Evolutionary conservation across 92 coral and sea anemone genomes (phyloP).

Genomic region (Blastomussa wellsi): DNA sequence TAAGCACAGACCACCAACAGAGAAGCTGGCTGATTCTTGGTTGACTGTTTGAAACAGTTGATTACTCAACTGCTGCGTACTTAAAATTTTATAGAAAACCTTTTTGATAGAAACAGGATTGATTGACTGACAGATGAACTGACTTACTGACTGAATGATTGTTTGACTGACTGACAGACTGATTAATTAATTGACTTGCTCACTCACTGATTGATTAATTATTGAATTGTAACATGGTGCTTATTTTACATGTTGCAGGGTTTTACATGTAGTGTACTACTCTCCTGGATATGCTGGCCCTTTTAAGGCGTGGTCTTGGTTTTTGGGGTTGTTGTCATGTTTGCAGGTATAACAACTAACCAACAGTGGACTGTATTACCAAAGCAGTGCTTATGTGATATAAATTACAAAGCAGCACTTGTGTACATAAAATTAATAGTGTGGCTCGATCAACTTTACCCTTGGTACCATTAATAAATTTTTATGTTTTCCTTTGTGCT

Average conservation of each 20-base stretch:
- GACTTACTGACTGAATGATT: not conserved
- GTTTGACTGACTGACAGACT: not conserved
- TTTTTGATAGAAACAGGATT: too few species aligned
- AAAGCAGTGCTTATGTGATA: not conserved
- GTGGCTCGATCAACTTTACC: too few species aligned
- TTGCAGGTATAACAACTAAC: constrained; percentile 66
- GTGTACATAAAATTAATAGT: too few species aligned
- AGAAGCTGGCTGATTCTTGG: too few species aligned
- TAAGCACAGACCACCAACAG: too few species aligned
- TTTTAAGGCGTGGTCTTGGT: constrained; percentile 69
- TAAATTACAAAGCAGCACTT: too few species aligned
- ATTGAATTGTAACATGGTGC: not conserved
- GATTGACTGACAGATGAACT: not conserved
- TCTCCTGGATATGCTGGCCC: constrained; percentile 40
- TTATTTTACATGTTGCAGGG: constrained; percentile 43
- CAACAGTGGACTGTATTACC: not conserved
- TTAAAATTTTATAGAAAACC: too few species aligned
- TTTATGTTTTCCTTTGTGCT: too few species aligned
- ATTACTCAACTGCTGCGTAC: too few species aligned
- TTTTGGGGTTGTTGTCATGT: constrained; percentile 62
- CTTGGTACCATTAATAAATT: too few species aligned
- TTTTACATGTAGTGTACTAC: constrained; percentile 59
- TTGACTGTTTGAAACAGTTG: too few species aligned
- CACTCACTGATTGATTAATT: not conserved
- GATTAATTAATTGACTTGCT: not conserved